Evolutionary conservation across 1,140 invertebrate species (phyloP).

Genomic region (Caerostris darwini): DNA sequence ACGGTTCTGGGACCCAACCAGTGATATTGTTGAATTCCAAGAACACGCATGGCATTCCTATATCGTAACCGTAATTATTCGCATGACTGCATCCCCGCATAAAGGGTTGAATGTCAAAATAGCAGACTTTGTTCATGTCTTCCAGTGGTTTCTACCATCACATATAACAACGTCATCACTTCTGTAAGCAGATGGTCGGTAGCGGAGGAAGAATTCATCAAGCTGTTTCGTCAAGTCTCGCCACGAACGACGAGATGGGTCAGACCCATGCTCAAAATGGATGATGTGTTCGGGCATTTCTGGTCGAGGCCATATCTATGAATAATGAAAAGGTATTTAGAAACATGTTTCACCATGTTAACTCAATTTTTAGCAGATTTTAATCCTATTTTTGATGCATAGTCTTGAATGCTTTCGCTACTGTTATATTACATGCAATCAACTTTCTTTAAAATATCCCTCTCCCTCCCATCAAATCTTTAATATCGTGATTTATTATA

Average conservation of each 20-base stretch:
- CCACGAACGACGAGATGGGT: constrained; percentile 76
- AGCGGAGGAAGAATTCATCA: constrained; percentile 66
- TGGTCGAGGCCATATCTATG: constrained; percentile 75
- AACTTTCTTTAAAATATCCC: too few relatives aligned
- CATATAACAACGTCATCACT: constrained; percentile 62
- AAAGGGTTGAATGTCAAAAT: constrained; percentile 70
- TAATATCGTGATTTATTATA: too few relatives aligned
- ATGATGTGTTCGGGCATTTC: constrained; percentile 77
- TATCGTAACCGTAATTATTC: constrained; percentile 78
- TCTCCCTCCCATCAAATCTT: too few relatives aligned
- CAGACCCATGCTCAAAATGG: constrained; percentile 78
- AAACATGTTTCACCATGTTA: neutral
- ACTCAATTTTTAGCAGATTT: too few relatives aligned
- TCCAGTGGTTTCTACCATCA: constrained; percentile 3
- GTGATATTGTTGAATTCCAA: constrained; percentile 78
- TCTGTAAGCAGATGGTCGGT: constrained; percentile 51
- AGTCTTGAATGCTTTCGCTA: too few relatives aligned
- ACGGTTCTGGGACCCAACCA: constrained; percentile 76
- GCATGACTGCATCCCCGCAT: constrained; percentile 73
- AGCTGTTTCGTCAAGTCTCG: constrained; percentile 77
- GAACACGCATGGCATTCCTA: constrained; percentile 79
- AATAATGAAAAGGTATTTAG: neutral
- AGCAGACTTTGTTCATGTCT: constrained; percentile 57
- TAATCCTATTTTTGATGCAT: too few relatives aligned
- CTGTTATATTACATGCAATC: too few relatives aligned